Conservation (phyloP, 2,888 invertebrate genomes). For the Nomada goodeniana region DNA sequence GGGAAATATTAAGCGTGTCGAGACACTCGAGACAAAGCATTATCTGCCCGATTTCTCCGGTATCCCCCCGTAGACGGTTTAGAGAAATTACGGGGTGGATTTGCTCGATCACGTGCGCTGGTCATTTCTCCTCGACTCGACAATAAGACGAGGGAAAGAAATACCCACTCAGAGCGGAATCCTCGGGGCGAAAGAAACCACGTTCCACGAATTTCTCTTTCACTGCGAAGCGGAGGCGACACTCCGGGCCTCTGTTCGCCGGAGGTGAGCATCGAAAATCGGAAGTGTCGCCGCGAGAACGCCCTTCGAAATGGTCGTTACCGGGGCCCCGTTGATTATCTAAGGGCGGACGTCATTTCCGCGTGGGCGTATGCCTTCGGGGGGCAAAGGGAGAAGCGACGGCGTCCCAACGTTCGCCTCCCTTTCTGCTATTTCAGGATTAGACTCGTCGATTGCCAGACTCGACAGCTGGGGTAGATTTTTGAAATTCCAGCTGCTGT, state of each 20-base stretch:
- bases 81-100: slow-evolving; percentile 39
- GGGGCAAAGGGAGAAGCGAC: slow-evolving; percentile 66
- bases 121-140: not conserved
- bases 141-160: not conserved
- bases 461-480: slow-evolving; percentile 71
- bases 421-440: slow-evolving; percentile 55
- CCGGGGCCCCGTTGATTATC: slow-evolving; percentile 65
- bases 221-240: not conserved
- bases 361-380: slow-evolving; percentile 80
- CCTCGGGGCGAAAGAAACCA: slow-evolving; percentile 7
- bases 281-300: slow-evolving; percentile 63
- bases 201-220: slow-evolving; percentile 2
- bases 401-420: slow-evolving; percentile 54
- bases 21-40: slow-evolving; percentile 8
- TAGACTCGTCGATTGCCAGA: slow-evolving; percentile 65
- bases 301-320: slow-evolving; percentile 68
- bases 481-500: slow-evolving; percentile 69
- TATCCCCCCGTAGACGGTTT: slow-evolving; percentile 13
- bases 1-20: not conserved
- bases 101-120: not conserved
- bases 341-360: slow-evolving; percentile 82
- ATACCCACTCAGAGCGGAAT: not conserved
- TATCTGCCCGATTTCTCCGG: slow-evolving; percentile 30
- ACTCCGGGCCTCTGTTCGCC: not conserved
- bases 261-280: slow-evolving; percentile 63